Evolutionary conservation across 2,113 vertebrate species (phyloP).

Genomic region (Amblyopsis rosae): DNA sequence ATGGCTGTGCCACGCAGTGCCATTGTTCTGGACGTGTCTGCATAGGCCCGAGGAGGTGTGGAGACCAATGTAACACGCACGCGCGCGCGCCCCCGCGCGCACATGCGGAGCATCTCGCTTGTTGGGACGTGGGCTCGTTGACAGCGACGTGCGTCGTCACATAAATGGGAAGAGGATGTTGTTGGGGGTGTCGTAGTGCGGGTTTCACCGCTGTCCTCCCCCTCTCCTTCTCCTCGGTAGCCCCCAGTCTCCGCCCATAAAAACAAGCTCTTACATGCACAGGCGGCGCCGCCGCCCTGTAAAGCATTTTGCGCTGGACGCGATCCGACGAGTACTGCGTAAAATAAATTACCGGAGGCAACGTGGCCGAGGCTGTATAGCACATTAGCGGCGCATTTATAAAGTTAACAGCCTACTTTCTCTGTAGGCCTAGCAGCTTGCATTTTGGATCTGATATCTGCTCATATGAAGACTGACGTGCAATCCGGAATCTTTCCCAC

Average conservation of each 20-base stretch:
- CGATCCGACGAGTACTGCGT: constrained; percentile 69
- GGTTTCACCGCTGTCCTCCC: constrained; percentile 67
- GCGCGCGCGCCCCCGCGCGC: no score
- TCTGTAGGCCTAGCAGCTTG: constrained; percentile 14
- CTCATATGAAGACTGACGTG: constrained; percentile 11
- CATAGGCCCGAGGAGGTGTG: constrained; percentile 2
- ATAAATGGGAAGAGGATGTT: constrained; percentile 9
- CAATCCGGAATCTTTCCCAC: no score
- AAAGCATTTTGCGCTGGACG: constrained; percentile 58
- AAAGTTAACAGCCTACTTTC: constrained; percentile 46
- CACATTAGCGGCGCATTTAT: constrained; percentile 39
- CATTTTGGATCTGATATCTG: constrained; percentile 11
- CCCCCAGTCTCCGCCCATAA: constrained; percentile 16
- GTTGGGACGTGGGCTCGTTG: constrained; percentile 18
- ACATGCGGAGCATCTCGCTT: neutral
- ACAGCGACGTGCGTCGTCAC: constrained; percentile 15
- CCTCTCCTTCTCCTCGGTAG: constrained; percentile 24
- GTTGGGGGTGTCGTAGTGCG: constrained; percentile 70
- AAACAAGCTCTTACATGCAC: constrained; percentile 1
- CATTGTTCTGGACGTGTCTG: constrained; percentile 1
- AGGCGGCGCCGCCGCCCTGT: constrained; percentile 64
- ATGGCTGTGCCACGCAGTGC: neutral
- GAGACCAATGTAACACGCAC: neutral
- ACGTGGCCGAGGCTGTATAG: constrained; percentile 45
- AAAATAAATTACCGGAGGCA: constrained; percentile 39